Conservation (phyloP, 2,797 vertebrate genomes). For the Pangasius sanitwongsei region DNA sequence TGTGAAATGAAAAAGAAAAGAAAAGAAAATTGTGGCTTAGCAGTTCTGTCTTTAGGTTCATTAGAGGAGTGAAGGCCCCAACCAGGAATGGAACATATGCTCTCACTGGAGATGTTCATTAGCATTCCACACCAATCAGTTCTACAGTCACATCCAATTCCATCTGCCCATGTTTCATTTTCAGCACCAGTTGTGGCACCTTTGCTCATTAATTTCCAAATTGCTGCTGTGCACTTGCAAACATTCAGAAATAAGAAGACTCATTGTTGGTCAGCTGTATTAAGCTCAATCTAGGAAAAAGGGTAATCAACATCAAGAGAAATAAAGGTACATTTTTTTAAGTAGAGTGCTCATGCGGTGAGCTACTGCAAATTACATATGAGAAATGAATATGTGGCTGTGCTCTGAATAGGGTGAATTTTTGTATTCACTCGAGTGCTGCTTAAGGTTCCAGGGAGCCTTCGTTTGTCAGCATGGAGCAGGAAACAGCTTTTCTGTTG, state of each 20-base stretch:
- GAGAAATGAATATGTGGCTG: conserved; percentile 12
- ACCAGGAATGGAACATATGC: conserved; percentile 57
- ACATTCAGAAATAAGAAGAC: conserved; percentile 35
- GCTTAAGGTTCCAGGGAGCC: conserved; percentile 12
- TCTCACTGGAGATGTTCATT: conserved; percentile 59
- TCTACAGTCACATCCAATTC: conserved; percentile 54
- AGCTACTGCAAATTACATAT: conserved; percentile 25
- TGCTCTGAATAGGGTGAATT: neutral
- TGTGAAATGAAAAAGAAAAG: neutral
- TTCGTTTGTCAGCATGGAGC: conserved; percentile 13
- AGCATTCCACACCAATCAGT: conserved; percentile 48
- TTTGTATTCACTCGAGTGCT: conserved; percentile 11
- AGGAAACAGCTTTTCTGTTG: conserved; percentile 24
- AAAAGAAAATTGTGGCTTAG: conserved; percentile 41
- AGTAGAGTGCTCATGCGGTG: conserved; percentile 16
- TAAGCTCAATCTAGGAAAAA: conserved; percentile 33
- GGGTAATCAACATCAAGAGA: conserved; percentile 43
- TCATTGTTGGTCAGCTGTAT: conserved; percentile 28
- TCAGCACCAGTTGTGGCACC: conserved; percentile 49
- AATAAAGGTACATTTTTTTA: conserved; percentile 15
- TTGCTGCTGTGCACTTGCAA: conserved; percentile 43
- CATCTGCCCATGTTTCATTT: conserved; percentile 56
- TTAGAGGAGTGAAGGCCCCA: conserved; percentile 49
- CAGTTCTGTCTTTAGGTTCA: conserved; percentile 51
- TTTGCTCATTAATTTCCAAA: conserved; percentile 56